A percentile compares a stretch with the other conserved stretches of the same genome.
These are phyloP conservation scores for Alloplasta piceator DNA, from an alignment of 2,888 invertebrate species.

Conservation along the genomic window DNA sequence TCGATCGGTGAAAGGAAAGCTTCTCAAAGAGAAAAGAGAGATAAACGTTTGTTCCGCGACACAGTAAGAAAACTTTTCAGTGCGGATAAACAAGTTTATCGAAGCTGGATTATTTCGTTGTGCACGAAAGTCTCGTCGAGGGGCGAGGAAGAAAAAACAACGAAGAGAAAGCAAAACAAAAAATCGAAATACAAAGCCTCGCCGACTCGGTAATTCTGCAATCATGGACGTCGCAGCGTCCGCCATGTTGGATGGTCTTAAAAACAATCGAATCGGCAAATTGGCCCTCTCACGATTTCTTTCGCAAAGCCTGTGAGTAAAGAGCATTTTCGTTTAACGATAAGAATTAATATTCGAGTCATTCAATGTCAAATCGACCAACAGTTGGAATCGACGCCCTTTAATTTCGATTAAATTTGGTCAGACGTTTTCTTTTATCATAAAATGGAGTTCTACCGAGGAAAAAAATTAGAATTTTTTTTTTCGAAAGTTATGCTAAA, in stretches of 20 bases:
- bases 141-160: conserved; percentile 10
- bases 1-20: conserved; percentile 21
- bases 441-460: too few species aligned
- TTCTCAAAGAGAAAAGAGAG: neutral
- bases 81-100: conserved; percentile 47
- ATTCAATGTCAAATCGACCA: conserved; percentile 2
- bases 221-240: conserved; percentile 87
- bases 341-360: neutral
- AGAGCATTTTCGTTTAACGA: conserved; percentile 12
- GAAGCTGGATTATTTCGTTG: conserved; percentile 51
- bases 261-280: conserved; percentile 90
- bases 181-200: conserved; percentile 3
- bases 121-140: conserved; percentile 18
- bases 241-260: conserved; percentile 90
- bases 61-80: conserved; percentile 41
- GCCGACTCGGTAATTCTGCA: conserved; percentile 75
- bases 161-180: neutral
- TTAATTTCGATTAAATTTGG: neutral
- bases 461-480: too few species aligned
- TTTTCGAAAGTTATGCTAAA: too few species aligned
- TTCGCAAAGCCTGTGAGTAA: conserved; percentile 92
- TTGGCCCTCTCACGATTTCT: conserved; percentile 90
- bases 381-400: neutral
- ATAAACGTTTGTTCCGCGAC: conserved; percentile 10
- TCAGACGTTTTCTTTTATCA: too few species aligned